phyloP scores from a whole-genome alignment of 2,113 vertebrate species.

The Thoracochromis brauschi region DNA sequence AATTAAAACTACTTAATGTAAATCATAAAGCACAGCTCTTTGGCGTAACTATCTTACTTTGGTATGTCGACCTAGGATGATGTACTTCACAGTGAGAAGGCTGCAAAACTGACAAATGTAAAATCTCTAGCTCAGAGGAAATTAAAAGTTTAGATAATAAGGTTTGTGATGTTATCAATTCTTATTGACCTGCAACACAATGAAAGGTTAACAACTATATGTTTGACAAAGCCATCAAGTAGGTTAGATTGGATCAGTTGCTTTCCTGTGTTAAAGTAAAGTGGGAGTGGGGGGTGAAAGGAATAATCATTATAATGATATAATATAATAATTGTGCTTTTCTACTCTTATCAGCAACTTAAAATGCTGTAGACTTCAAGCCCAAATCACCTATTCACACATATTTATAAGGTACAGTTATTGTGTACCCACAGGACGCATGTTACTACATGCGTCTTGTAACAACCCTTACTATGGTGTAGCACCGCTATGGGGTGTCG shows the following conservation, averaged over 20 bases:
- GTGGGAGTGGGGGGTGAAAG: neutral
- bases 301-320: neutral
- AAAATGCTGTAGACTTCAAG: neutral
- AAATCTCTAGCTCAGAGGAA: neutral
- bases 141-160: neutral
- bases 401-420: neutral
- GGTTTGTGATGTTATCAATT: neutral
- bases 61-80: neutral
- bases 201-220: neutral
- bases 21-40: neutral
- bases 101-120: neutral
- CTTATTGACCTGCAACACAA: neutral
- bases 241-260: neutral
- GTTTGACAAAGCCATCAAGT: neutral
- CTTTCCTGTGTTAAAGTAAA: neutral
- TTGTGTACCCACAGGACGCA: neutral
- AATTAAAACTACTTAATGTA: neutral
- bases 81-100: neutral
- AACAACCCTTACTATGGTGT: neutral
- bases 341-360: neutral
- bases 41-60: no score
- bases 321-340: neutral
- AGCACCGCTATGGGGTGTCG: neutral
- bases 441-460: neutral
- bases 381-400: neutral